Percentiles rank a stretch among this genome's conserved stretches.
phyloP scores from a whole-genome alignment of 2,797 vertebrate genomes.

The Sarcophilus harrisii region DNA sequence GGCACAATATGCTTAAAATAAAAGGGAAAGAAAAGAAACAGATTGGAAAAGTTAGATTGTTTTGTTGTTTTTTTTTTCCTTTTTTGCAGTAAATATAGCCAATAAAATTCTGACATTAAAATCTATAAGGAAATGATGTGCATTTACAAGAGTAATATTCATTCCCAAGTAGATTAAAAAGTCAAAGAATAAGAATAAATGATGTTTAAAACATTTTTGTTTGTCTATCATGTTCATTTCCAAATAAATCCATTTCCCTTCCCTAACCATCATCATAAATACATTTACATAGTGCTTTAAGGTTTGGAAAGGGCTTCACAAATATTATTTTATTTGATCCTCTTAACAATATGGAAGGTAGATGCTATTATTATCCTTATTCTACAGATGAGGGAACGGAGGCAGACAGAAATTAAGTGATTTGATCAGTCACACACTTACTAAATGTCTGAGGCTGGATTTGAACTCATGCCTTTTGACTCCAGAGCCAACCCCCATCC shows the following conservation, averaged over 20 bases:
- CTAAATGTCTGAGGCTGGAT: neutral
- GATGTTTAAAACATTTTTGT: neutral
- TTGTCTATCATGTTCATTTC: neutral
- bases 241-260: neutral
- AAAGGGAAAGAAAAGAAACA: neutral
- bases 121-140: neutral
- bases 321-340: neutral
- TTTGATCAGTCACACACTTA: neutral
- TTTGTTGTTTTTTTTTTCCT: neutral
- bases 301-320: neutral
- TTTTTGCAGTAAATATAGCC: neutral
- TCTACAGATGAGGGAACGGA: neutral
- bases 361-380: neutral
- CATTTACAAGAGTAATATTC: neutral
- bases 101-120: neutral
- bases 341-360: neutral
- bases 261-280: neutral
- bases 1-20: neutral
- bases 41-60: neutral
- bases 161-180: neutral
- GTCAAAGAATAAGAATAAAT: neutral
- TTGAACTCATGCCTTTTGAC: neutral
- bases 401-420: neutral
- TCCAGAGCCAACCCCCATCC: neutral
- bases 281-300: neutral